phyloP scores from a whole-genome alignment of 2,888 invertebrate species.

The Xylocampa areola region DNA sequence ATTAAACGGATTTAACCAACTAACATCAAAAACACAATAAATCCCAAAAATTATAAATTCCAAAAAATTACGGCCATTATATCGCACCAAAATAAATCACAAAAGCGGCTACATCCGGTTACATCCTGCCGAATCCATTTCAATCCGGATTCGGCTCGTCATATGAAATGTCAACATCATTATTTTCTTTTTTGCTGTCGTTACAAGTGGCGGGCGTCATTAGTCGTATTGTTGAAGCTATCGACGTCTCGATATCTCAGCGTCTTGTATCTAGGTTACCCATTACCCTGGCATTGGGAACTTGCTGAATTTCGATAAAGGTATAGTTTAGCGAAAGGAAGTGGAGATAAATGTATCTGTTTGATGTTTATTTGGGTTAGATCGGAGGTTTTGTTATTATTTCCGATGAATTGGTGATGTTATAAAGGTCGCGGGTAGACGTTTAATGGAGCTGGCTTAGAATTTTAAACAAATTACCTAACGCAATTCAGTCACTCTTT shows the following conservation, averaged over 20 bases:
- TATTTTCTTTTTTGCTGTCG: constrained; percentile 59
- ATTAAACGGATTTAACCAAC: too few relatives aligned
- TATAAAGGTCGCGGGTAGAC: too few relatives aligned
- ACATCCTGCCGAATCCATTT: constrained; percentile 30
- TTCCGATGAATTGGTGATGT: too few relatives aligned
- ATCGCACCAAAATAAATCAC: constrained; percentile 19
- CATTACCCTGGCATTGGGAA: constrained; percentile 13
- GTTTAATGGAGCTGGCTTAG: too few relatives aligned
- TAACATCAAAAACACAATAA: neutral
- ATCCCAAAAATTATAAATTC: too few relatives aligned
- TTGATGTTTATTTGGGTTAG: too few relatives aligned
- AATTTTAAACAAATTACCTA: too few relatives aligned
- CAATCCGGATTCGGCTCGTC: constrained; percentile 23
- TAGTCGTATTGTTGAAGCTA: constrained; percentile 73
- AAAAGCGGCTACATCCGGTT: constrained; percentile 8
- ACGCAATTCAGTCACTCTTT: too few relatives aligned
- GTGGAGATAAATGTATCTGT: too few relatives aligned
- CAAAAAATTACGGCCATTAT: neutral
- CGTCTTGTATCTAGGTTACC: constrained; percentile 25
- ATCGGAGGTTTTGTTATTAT: too few relatives aligned
- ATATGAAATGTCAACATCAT: constrained; percentile 44
- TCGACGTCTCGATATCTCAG: constrained; percentile 56
- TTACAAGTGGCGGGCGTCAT: constrained; percentile 65
- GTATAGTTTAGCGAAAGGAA: neutral
- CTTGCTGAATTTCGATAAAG: constrained; percentile 14